Evolutionary conservation across 2,797 vertebrate species (phyloP).

Genomic region (Falco cherrug): DNA sequence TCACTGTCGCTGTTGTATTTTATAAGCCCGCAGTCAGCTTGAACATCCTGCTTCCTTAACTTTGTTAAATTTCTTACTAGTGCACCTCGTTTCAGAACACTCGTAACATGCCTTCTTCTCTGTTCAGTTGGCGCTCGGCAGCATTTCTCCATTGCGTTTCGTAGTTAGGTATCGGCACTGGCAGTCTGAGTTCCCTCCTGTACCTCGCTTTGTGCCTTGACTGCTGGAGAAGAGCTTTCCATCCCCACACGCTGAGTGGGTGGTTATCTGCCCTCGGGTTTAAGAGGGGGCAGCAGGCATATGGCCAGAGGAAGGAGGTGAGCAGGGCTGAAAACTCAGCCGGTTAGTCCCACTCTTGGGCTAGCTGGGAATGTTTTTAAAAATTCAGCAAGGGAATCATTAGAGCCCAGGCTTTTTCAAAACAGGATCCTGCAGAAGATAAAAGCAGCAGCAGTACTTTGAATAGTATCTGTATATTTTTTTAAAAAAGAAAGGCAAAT

Average conservation of each 20-base stretch:
- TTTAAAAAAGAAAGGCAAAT: background rate
- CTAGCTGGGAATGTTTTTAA: background rate
- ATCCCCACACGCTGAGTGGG: background rate
- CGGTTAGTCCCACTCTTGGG: background rate
- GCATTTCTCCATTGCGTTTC: rapidly evolving
- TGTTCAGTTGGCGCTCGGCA: background rate
- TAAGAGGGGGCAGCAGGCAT: background rate
- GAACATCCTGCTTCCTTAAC: background rate
- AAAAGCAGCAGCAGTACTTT: background rate
- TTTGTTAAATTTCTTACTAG: background rate
- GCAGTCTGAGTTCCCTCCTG: background rate
- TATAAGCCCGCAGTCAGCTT: background rate
- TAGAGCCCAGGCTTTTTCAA: background rate
- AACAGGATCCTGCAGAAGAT: background rate
- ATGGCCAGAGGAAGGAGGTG: background rate
- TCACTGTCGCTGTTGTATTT: background rate
- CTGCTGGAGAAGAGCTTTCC: background rate
- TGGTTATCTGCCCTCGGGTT: background rate
- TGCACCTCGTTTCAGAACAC: background rate
- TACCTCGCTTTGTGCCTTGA: background rate
- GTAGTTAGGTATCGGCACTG: background rate
- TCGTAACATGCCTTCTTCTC: background rate
- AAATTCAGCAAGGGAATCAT: background rate
- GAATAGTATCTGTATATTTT: background rate
- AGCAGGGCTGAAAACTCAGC: background rate